phyloP scores from a whole-genome alignment of 2,888 invertebrate species.

The Eupithecia centaureata region DNA sequence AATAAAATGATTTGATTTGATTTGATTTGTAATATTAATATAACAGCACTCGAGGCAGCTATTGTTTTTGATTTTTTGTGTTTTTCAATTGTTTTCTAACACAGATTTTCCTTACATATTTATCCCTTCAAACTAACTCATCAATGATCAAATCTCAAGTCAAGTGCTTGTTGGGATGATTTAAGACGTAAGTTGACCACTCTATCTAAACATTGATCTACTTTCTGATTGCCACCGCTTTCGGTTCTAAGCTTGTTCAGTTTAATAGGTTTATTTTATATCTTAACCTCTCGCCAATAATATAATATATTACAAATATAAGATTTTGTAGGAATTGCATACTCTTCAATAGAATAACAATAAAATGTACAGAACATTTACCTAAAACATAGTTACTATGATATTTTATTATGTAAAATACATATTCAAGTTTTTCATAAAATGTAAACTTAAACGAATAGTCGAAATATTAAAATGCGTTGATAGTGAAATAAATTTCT shows the following conservation, averaged over 20 bases:
- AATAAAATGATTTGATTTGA: too few species aligned
- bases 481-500: constrained; percentile 35
- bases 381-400: constrained; percentile 32
- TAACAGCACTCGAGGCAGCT: too few species aligned
- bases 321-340: constrained; percentile 12
- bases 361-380: constrained; percentile 26
- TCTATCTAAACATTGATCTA: too few species aligned
- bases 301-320: neutral
- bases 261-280: neutral
- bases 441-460: constrained; percentile 36
- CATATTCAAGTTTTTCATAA: constrained; percentile 40
- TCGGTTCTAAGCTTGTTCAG: too few species aligned
- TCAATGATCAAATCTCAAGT: too few species aligned
- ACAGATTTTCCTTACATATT: too few species aligned
- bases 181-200: too few species aligned
- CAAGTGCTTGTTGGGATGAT: too few species aligned
- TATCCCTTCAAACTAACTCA: too few species aligned
- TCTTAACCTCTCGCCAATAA: neutral
- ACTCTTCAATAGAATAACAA: constrained; percentile 14
- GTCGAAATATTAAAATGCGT: constrained; percentile 31
- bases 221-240: neutral
- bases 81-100: too few species aligned
- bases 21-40: too few species aligned
- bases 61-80: too few species aligned
- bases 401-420: constrained; percentile 33